Percentiles rank a stretch among this genome's conserved stretches.
phyloP scores from a whole-genome alignment of 1,140 invertebrate genomes.

The Bradysia coprophila region DNA sequence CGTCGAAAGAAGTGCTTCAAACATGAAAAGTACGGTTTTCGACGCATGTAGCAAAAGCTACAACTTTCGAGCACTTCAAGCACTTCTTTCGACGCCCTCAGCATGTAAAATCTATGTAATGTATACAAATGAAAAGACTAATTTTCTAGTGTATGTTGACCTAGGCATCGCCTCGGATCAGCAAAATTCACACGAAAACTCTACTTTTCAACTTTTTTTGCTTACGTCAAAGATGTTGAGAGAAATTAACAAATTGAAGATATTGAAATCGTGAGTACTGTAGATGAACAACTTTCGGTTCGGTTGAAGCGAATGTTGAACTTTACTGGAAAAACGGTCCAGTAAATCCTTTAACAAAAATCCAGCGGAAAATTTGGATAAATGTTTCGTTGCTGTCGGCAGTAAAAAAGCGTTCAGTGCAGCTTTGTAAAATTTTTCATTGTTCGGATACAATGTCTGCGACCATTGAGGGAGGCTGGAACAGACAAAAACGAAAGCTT shows the following conservation, averaged over 20 bases:
- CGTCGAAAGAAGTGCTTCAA: too few relatives aligned
- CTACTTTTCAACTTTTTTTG: background rate
- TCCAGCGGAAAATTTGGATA: conserved; percentile 37
- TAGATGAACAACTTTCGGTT: conserved; percentile 49
- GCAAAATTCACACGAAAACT: too few relatives aligned
- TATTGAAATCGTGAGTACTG: conserved; percentile 66
- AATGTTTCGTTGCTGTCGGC: conserved; percentile 26
- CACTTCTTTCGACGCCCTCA: too few relatives aligned
- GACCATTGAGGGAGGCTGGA: conserved; percentile 54
- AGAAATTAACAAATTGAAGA: conserved; percentile 54
- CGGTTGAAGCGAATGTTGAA: conserved; percentile 19
- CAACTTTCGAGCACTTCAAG: too few relatives aligned
- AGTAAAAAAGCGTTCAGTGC: conserved; percentile 30
- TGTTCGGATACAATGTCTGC: conserved; percentile 25
- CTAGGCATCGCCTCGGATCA: background rate
- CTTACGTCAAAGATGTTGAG: conserved; percentile 47
- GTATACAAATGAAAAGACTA: background rate
- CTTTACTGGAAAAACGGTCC: conserved; percentile 31
- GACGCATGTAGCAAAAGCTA: background rate
- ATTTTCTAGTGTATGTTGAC: background rate
- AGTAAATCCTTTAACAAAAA: conserved; percentile 45
- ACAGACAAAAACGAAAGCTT: conserved; percentile 8
- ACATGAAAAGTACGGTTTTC: too few relatives aligned
- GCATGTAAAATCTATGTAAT: too few relatives aligned
- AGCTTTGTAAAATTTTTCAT: conserved; percentile 19